phyloP scores from a whole-genome alignment of 1,140 invertebrate genomes.

The Sarcophaga peregrina region DNA sequence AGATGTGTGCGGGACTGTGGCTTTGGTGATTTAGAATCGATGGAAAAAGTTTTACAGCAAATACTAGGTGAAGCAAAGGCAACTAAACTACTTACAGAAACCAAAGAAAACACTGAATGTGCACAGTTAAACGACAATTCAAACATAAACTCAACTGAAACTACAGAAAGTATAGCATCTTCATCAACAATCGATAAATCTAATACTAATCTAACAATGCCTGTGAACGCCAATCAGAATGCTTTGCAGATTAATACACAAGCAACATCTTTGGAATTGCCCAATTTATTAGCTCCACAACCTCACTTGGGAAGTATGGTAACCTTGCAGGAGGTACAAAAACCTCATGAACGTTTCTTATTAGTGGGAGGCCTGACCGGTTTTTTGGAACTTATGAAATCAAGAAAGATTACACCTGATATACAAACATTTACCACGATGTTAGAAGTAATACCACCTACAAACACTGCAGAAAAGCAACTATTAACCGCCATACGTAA shows the following conservation, averaged over 20 bases:
- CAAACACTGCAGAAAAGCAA: constrained; percentile 74
- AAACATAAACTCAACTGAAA: background rate
- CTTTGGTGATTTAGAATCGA: constrained; percentile 74
- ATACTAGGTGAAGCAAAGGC: constrained; percentile 47
- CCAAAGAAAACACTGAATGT: background rate
- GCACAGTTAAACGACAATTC: background rate
- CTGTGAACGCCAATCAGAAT: background rate
- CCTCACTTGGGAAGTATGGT: constrained; percentile 72
- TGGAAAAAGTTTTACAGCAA: constrained; percentile 67
- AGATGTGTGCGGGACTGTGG: constrained; percentile 82
- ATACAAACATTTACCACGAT: constrained; percentile 84
- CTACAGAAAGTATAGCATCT: background rate
- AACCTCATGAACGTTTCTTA: constrained; percentile 76
- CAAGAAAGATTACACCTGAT: constrained; percentile 75
- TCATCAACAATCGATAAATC: background rate
- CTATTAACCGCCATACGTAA: constrained; percentile 72
- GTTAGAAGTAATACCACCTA: constrained; percentile 77
- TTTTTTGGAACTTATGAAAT: constrained; percentile 80
- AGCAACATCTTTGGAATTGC: constrained; percentile 57
- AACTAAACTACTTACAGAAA: background rate
- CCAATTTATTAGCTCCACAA: constrained; percentile 71
- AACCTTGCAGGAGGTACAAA: constrained; percentile 69
- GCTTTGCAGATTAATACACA: constrained; percentile 18
- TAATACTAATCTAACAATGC: background rate
- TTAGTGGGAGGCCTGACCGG: constrained; percentile 83